Evolutionary conservation across 1,140 invertebrate genomes (phyloP), one percentile per base, ranked within the genome.

Genomic region (Eulimnadia texana): DNA sequence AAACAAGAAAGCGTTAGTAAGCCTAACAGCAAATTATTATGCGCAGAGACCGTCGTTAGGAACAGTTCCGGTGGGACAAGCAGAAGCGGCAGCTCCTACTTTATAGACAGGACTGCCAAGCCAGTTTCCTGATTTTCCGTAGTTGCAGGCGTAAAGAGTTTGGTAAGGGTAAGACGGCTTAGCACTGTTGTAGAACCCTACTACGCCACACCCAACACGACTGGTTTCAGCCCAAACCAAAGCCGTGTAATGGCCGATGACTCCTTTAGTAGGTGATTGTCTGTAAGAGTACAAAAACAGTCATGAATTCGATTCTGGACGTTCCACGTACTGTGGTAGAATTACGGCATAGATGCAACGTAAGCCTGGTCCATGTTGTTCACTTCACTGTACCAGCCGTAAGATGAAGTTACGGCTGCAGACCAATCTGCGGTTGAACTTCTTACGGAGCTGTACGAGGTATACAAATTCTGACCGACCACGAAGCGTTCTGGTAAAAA

Each of bases 321-420:
- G 6, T 42, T 42, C 16, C 16, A 16, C 16, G 33, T 42, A 42
- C 16, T 9, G 33, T 42, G 33, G 33, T 42, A 42, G 16, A 60
- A 33, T 60, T 52, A 60, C 58, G 58, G 47, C 27, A 51, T 50
- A 2, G 25, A 50, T 0, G 20, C 13, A 2, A 62, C 22, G 19
- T n/a, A 58, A 10, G 22, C 11, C 10, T 24, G 50, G 3, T 57
- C 19, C 33, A 58, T 61, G 29, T 33, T 16, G n/a, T 22, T 19
- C 2, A 64, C 57, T 63, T 64, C 64, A 23, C 59, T 62, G 29
- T 64, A 64, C 24, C 62, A 64, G 27, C 27, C 33, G 25, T n/a
- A n/a, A n/a, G n/a, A n/a, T 2, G 19, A n/a, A n/a, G 28, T 54
- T 2, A 64, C 51, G 2, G 52, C 53, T 23, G 1, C 3, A 50